Evolutionary conservation across 2,113 vertebrate species (phyloP).

Genomic region (Toxotes chatareus): DNA sequence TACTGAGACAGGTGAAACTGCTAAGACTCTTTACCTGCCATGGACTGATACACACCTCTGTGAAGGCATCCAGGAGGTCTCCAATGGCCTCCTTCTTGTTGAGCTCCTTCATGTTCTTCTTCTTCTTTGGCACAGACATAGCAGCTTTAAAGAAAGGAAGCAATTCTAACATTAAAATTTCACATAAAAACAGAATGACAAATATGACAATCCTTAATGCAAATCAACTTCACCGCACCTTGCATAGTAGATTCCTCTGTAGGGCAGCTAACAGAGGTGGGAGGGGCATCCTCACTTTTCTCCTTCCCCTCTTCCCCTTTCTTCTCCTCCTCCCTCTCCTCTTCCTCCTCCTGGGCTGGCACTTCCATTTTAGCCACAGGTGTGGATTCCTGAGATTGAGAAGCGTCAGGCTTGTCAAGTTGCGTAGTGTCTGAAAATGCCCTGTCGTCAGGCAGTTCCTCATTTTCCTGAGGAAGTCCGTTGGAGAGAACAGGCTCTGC

Average conservation of each 20-base stretch:
- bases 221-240: slow-evolving; percentile 77
- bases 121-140: slow-evolving; percentile 93
- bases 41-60: slow-evolving; percentile 87
- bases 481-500: slow-evolving; percentile 86
- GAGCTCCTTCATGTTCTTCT: slow-evolving; percentile 92
- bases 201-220: background rate
- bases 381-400: slow-evolving; percentile 68
- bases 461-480: slow-evolving; percentile 84
- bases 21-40: background rate
- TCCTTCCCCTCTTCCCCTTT: slow-evolving; percentile 49
- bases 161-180: slow-evolving; percentile 3
- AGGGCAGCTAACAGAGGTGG: slow-evolving; percentile 72
- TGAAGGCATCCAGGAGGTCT: slow-evolving; percentile 95
- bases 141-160: slow-evolving; percentile 81
- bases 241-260: slow-evolving; percentile 86
- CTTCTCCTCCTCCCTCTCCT: background rate
- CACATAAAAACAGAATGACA: background rate
- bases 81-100: slow-evolving; percentile 95
- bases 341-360: slow-evolving; percentile 49
- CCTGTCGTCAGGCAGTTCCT: slow-evolving; percentile 76
- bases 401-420: slow-evolving; percentile 83
- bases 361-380: slow-evolving; percentile 56
- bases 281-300: slow-evolving; percentile 68
- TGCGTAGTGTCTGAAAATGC: slow-evolving; percentile 83
- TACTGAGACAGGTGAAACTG: background rate